These are phyloP conservation scores for Crossocerus cetratus DNA, from an alignment of 2,888 invertebrate genomes.

Conservation along the genomic window DNA sequence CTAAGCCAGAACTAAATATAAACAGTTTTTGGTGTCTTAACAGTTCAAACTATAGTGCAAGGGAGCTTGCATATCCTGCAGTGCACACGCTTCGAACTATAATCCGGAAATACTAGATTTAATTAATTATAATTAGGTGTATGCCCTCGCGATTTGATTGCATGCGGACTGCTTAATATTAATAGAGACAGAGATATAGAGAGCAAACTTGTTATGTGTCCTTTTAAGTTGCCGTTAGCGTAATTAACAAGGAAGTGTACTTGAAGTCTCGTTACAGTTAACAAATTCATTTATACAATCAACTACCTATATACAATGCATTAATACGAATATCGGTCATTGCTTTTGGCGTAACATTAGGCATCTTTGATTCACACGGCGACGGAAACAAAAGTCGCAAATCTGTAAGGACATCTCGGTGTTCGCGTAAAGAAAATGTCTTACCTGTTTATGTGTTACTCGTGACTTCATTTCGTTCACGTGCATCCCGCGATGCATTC, in stretches of 20 bases:
- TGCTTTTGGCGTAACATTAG: slow-evolving; percentile 43
- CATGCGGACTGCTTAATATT: slow-evolving; percentile 19
- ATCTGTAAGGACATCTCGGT: slow-evolving; percentile 45
- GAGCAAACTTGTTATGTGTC: slow-evolving; percentile 29
- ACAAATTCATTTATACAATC: slow-evolving; percentile 62
- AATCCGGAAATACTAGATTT: not conserved
- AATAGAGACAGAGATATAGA: slow-evolving; percentile 16
- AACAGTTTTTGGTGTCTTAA: slow-evolving; percentile 1
- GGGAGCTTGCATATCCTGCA: not conserved
- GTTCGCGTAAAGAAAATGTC: slow-evolving; percentile 41
- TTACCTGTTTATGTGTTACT: slow-evolving; percentile 36
- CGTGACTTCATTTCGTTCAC: not conserved
- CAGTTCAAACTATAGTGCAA: not conserved
- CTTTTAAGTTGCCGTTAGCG: slow-evolving; percentile 33
- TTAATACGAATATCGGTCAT: slow-evolving; percentile 52
- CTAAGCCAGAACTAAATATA: not conserved
- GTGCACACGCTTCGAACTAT: not conserved
- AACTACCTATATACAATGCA: slow-evolving; percentile 62
- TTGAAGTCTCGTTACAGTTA: slow-evolving; percentile 51
- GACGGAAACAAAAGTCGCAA: slow-evolving; percentile 35
- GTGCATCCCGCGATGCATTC: not conserved
- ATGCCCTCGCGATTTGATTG: slow-evolving; percentile 10
- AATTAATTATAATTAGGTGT: not conserved
- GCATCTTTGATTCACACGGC: slow-evolving; percentile 17
- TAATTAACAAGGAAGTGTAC: slow-evolving; percentile 47